Percentiles rank a stretch among this genome's conserved stretches.
phyloP scores from a whole-genome alignment of 1,140 invertebrate species.

The Heliconius hermathena region DNA sequence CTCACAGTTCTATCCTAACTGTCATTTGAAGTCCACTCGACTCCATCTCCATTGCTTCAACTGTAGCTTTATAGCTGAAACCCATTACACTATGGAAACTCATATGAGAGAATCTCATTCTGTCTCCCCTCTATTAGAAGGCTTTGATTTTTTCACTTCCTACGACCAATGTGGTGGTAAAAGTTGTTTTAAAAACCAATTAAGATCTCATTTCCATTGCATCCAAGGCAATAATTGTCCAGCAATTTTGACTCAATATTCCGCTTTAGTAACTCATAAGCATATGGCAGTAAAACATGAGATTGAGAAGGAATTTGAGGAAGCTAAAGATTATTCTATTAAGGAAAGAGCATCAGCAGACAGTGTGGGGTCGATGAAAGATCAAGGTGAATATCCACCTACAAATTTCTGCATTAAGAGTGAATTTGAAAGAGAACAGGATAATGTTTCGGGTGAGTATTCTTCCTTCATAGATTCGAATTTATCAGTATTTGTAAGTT shows the following conservation, averaged over 20 bases:
- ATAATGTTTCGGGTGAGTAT: constrained; percentile 77
- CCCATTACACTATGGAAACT: constrained; percentile 70
- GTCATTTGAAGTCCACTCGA: constrained; percentile 64
- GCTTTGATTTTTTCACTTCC: constrained; percentile 74
- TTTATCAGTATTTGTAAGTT: not conserved
- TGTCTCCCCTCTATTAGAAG: constrained; percentile 68
- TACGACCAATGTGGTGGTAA: constrained; percentile 78
- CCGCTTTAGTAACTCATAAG: constrained; percentile 75
- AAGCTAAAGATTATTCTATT: constrained; percentile 80
- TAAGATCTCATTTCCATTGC: constrained; percentile 78
- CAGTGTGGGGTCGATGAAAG: constrained; percentile 64
- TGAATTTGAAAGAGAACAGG: constrained; percentile 74
- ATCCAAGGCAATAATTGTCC: constrained; percentile 75
- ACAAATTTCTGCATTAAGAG: constrained; percentile 78
- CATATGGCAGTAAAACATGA: constrained; percentile 72
- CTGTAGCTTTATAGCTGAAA: constrained; percentile 72
- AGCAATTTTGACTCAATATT: constrained; percentile 77
- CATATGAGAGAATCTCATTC: constrained; percentile 77
- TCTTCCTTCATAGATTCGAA: constrained; percentile 37
- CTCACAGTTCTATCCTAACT: constrained; percentile 66
- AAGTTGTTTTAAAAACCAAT: constrained; percentile 75
- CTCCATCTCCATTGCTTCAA: constrained; percentile 75
- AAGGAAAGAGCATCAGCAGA: constrained; percentile 74
- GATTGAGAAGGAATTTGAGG: constrained; percentile 70
- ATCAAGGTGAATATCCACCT: constrained; percentile 63